Base-by-base conservation (phyloP, 2,113 vertebrate species). In the Halcyon malimbica region DNA sequence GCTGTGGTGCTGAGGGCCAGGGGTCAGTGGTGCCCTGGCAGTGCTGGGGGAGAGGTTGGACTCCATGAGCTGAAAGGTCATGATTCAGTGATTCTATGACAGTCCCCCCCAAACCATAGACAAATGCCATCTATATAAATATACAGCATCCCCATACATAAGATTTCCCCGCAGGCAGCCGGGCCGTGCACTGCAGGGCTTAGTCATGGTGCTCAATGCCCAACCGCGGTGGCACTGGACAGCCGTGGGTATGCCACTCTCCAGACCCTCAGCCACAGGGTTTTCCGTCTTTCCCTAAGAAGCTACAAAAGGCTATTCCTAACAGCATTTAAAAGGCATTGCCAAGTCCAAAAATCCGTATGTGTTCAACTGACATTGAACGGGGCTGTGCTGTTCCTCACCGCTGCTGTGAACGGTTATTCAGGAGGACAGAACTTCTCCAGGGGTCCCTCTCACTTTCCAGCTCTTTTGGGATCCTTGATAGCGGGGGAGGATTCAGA, bases 371-470 rank as follows among this genome's bases (percentile, higher is more conserved):
- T 35, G 20, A 10, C 13, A 29, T 4, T 5, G n/a, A 63, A 29
- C 0, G 0, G n/a, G n/a, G 50, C 0, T 18, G 11, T 3, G n/a
- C 51, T 48, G 13, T 6, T 83, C 87, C 68, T 53, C 26, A 31
- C 41, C 33, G 28, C 54, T 35, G 33, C 54, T 41, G 14, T 1
- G 13, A 80, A 42, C 0, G 0, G 65, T 62, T 44, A 23, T 53
- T 62, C 48, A 33, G 81, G 68, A 83, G 81, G 57, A 76, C 1
- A 21, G 0, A 73, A 18, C 13, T 57, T 53, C 29, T 24, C 13
- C n/a, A 41, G 21, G 16, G 25, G 23, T 39, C 77, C 19, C 60
- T 69, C 62, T 18, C 2, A 1, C 17, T 76, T 83, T 46, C 46
- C 16, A 51, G 42, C 21, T 80, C 25, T 64, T 93, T 46, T 16